Conservation (phyloP, 2,113 vertebrate species). For the Malurus melanocephalus region DNA sequence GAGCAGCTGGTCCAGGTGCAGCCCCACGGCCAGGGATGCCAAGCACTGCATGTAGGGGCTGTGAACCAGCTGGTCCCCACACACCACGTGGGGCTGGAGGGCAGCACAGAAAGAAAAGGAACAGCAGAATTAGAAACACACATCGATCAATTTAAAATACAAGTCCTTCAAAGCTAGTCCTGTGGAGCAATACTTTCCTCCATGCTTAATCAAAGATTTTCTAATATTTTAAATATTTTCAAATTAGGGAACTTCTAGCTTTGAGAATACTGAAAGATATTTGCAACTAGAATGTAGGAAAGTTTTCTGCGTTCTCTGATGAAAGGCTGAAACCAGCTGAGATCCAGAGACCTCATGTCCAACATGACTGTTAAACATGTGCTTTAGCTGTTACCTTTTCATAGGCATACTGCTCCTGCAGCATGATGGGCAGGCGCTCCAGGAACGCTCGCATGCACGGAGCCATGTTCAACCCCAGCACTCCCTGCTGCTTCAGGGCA, state of each 20-base stretch:
- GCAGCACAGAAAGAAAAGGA: not conserved
- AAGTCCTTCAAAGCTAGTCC: not conserved
- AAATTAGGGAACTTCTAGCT: not conserved
- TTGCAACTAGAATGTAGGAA: not conserved
- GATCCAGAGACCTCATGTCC: not conserved
- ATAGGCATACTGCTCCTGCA: slow-evolving; percentile 95
- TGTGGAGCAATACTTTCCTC: not conserved
- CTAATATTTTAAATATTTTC: not conserved
- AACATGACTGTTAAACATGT: fast-evolving
- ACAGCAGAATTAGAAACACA: not conserved
- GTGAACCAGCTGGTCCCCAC: slow-evolving; percentile 95
- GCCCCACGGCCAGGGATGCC: slow-evolving; percentile 90
- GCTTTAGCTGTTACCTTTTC: slow-evolving; percentile 81
- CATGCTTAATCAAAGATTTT: not conserved
- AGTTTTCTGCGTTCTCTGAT: not conserved
- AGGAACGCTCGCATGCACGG: slow-evolving; percentile 96
- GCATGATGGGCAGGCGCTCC: slow-evolving; percentile 92
- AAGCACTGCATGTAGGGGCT: slow-evolving; percentile 98
- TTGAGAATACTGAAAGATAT: not conserved
- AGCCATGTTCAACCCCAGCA: slow-evolving; percentile 90
- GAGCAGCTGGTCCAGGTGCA: slow-evolving; percentile 89
- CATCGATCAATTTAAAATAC: not conserved
- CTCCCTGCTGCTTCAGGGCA: slow-evolving; percentile 91
- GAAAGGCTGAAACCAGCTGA: not conserved
- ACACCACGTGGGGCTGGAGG: slow-evolving; percentile 90